Percentiles rank a stretch among this genome's conserved stretches.
Evolutionary conservation across 2,113 vertebrate species (phyloP).

Genomic region (Ciconia maguari): DNA sequence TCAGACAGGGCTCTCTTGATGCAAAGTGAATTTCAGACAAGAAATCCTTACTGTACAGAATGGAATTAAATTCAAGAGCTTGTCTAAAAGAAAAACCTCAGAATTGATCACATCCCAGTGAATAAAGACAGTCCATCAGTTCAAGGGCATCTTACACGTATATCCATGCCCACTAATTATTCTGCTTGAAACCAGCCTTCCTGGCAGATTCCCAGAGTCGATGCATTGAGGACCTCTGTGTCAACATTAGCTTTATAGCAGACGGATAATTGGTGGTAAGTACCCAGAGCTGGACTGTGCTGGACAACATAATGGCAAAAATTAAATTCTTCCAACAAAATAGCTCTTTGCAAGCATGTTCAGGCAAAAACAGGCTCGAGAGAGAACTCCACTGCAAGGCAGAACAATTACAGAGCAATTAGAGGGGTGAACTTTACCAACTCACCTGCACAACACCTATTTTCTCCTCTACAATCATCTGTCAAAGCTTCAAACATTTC

Average conservation of each 20-base stretch:
- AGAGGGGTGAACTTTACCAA: constrained; percentile 8
- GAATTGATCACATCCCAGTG: constrained; percentile 35
- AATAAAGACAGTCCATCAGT: constrained; percentile 47
- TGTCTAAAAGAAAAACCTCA: constrained; percentile 8
- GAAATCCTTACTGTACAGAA: constrained; percentile 50
- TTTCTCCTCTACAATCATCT: neutral
- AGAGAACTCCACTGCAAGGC: neutral
- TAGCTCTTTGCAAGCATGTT: neutral
- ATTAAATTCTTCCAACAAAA: constrained; percentile 56
- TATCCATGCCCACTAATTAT: constrained; percentile 56
- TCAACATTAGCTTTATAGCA: constrained; percentile 65
- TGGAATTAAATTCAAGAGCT: constrained; percentile 45
- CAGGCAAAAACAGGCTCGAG: neutral
- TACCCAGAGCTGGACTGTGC: constrained; percentile 46
- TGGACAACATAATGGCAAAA: constrained; percentile 59
- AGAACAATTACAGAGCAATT: constrained; percentile 26
- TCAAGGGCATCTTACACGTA: constrained; percentile 35
- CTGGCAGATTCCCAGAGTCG: constrained; percentile 58
- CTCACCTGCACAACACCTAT: constrained; percentile 36
- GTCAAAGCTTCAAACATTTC: neutral
- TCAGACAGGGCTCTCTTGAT: constrained; percentile 41
- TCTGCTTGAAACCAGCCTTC: constrained; percentile 44
- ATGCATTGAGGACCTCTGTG: constrained; percentile 58
- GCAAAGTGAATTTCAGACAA: constrained; percentile 58
- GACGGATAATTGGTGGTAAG: constrained; percentile 64